phyloP scores from a whole-genome alignment of 2,113 vertebrate species.

The Chitala chitala region DNA sequence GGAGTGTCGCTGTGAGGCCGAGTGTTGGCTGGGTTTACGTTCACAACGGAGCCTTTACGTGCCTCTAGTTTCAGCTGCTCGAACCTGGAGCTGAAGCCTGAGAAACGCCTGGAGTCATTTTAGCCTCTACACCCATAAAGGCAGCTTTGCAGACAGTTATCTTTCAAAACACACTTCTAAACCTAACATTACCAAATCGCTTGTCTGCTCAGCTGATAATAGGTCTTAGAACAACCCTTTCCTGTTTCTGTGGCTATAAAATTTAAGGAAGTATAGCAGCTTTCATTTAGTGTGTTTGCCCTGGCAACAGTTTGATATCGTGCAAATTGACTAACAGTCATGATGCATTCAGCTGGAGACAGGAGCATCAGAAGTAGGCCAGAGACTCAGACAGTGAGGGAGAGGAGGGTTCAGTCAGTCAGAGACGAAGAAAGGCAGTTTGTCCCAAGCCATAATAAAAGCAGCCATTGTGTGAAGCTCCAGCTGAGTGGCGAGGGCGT shows the following conservation, averaged over 20 bases:
- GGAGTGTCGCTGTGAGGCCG: slow-evolving; percentile 83
- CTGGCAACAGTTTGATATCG: too few species aligned
- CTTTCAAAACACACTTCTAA: too few species aligned
- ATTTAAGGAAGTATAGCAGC: too few species aligned
- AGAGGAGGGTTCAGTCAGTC: not conserved
- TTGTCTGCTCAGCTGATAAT: too few species aligned
- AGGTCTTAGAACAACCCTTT: too few species aligned
- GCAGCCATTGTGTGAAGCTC: not conserved
- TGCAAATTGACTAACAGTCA: too few species aligned
- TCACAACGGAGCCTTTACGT: slow-evolving; percentile 86
- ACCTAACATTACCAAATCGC: not conserved
- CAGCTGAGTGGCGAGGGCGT: not conserved
- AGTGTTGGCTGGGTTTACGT: slow-evolving; percentile 87
- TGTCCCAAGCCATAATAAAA: too few species aligned
- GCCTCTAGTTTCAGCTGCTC: slow-evolving; percentile 82
- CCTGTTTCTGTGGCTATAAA: too few species aligned
- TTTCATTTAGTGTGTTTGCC: too few species aligned
- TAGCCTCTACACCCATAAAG: too few species aligned
- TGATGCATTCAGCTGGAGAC: too few species aligned
- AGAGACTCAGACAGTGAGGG: not conserved
- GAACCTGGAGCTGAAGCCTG: slow-evolving; percentile 65
- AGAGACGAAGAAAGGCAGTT: not conserved
- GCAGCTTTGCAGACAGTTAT: too few species aligned
- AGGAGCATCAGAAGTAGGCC: not conserved
- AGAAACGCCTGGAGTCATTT: slow-evolving; percentile 25